These are phyloP conservation scores for Lonchura striata DNA, from an alignment of 2,113 vertebrate species.

Conservation along the genomic window DNA sequence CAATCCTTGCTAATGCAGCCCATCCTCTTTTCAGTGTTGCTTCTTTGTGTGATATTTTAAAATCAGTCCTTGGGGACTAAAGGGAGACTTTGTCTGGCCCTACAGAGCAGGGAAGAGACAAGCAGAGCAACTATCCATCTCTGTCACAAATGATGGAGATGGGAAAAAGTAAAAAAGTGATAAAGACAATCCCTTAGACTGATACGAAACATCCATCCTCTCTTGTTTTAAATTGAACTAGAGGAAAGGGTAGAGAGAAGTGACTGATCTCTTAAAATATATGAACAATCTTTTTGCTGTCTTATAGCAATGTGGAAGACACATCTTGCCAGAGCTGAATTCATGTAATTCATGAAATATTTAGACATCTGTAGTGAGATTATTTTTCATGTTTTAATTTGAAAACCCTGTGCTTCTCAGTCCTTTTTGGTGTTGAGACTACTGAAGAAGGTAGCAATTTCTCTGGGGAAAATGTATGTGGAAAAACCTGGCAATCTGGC, in stretches of 20 bases:
- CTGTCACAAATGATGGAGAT: neutral
- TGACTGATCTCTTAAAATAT: neutral
- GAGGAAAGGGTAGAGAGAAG: neutral
- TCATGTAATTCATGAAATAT: neutral
- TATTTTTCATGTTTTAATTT: slow-evolving; percentile 42
- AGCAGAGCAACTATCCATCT: neutral
- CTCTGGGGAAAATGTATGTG: neutral
- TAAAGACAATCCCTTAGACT: neutral
- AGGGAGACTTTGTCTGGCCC: neutral
- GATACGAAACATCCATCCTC: neutral
- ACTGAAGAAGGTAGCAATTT: neutral
- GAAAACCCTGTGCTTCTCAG: neutral
- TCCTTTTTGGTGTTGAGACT: neutral
- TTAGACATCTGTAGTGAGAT: slow-evolving; percentile 10
- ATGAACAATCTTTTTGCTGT: neutral
- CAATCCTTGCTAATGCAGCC: neutral
- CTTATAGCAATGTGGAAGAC: neutral
- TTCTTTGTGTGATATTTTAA: neutral
- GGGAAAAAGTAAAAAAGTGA: neutral
- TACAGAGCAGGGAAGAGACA: neutral
- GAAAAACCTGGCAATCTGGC: neutral
- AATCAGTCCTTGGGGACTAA: neutral
- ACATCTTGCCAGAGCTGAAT: neutral
- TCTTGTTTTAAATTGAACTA: neutral
- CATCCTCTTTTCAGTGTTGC: neutral